Base-by-base conservation (phyloP, 2,113 vertebrate species). In the Gulo gulo region DNA sequence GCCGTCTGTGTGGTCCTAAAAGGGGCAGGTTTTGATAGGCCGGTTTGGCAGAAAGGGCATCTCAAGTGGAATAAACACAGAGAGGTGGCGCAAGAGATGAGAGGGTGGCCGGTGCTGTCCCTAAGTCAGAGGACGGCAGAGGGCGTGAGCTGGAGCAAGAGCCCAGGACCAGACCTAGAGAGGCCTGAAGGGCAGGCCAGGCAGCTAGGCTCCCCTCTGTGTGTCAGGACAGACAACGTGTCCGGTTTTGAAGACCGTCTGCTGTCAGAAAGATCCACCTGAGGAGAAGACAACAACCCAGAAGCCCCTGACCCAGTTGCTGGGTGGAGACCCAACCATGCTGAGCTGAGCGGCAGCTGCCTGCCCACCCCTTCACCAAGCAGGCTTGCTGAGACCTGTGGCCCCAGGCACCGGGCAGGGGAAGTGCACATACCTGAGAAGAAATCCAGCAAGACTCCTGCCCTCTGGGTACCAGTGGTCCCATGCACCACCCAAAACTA, bases 101-200 rank as follows among this genome's bases (percentile, higher is more conserved):
- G 34, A 42, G 26, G 34, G 23, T n/a, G 31, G 24, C 42, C n/a
- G 24, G 65, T 73, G 24, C 31, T 24, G 36, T 31, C 50, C 21
- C 7, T 0, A n/a, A 47, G 69, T 31, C 59, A 55, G 45, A 69
- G 79, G 7, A 26, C 12, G 65, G 65, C 23, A 42, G 47, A 67
- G 18, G 47, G 4, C 15, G 24, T 16, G 15, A 86, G 29, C 47
- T 45, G 52, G 69, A 23, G 36, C 61, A 63, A 29, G 31, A n/a
- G n/a, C 7, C 9, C 10, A 10, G 39, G 57, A 24, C 21, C 47
- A 31, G 52, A 24, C 1, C 23, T 12, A 0, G 2, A 21, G 20
- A 52, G 61, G 47, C 47, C 1, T 0, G 0, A 55, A 26, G 4
- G 45, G 24, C 7, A 24, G 23, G 6, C 52, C 39, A 11, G 18